Evolutionary conservation across 2,113 vertebrate genomes (phyloP).

Genomic region (Ivindomyrus marchei): DNA sequence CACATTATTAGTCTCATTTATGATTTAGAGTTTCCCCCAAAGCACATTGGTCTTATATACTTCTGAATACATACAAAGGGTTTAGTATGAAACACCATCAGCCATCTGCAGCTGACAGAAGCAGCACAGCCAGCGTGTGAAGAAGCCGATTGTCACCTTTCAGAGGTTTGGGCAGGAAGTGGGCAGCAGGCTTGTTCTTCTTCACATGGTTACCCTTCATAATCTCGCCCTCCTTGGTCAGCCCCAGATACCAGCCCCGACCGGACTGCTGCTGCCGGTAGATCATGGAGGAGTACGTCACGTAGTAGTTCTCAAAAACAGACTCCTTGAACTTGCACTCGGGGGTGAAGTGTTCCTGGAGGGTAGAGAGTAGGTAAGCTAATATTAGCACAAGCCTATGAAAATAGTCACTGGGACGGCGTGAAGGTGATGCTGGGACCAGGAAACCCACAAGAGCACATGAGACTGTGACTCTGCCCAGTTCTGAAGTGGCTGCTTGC

Average conservation of each 20-base stretch:
- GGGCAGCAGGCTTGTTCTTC: conserved; percentile 97
- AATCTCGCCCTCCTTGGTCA: conserved; percentile 99
- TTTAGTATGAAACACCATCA: not conserved
- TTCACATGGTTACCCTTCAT: conserved; percentile 99
- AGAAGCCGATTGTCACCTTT: conserved; percentile 74
- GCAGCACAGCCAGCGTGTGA: not conserved
- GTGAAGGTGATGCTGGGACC: not conserved
- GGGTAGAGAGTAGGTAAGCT: conserved; percentile 15
- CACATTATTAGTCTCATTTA: not conserved
- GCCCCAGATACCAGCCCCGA: conserved; percentile 95
- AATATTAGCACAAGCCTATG: not conserved
- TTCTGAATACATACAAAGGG: not conserved
- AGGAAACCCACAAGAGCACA: not conserved
- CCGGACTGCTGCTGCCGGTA: conserved; percentile 98
- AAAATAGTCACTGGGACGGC: not conserved
- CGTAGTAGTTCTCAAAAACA: conserved; percentile 98
- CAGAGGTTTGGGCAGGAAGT: conserved; percentile 97
- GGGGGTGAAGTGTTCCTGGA: conserved; percentile 95
- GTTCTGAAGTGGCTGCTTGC: not conserved
- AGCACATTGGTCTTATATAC: not conserved
- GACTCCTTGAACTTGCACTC: conserved; percentile 99
- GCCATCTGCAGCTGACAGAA: not conserved
- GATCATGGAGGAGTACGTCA: conserved; percentile 98
- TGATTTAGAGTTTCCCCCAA: not conserved
- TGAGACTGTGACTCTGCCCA: not conserved